These are phyloP conservation scores for Geotrypetes seraphini DNA, from an alignment of 2,797 vertebrate genomes.

Conservation along the genomic window DNA sequence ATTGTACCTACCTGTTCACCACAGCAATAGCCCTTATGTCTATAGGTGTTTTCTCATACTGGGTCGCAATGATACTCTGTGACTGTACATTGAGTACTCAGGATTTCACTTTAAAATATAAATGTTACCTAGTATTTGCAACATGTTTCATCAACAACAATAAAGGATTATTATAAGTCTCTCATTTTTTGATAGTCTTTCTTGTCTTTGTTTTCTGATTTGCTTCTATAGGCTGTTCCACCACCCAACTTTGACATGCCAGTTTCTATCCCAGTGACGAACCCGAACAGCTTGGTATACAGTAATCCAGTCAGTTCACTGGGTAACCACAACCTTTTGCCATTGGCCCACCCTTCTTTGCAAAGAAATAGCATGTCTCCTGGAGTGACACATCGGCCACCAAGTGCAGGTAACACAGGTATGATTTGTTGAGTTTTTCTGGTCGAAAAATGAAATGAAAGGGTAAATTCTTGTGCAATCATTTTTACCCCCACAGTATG, in stretches of 20 bases:
- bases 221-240: slow-evolving; percentile 74
- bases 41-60: too few relatives aligned
- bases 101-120: not conserved
- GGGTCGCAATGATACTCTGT: too few relatives aligned
- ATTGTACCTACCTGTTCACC: too few relatives aligned
- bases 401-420: slow-evolving; percentile 91
- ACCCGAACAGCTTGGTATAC: slow-evolving; percentile 93
- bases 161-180: slow-evolving; percentile 8
- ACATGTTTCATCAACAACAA: slow-evolving; percentile 23
- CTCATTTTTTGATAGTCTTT: too few relatives aligned
- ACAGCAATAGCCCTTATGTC: too few relatives aligned
- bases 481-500: not conserved
- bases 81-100: too few relatives aligned
- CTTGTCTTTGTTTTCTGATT: slow-evolving; percentile 19
- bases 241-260: slow-evolving; percentile 97
- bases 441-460: too few relatives aligned
- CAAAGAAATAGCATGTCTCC: slow-evolving; percentile 99
- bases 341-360: slow-evolving; percentile 87
- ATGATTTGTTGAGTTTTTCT: slow-evolving; percentile 14
- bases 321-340: slow-evolving; percentile 95
- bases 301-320: slow-evolving; percentile 85
- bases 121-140: slow-evolving; percentile 8
- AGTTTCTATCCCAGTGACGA: slow-evolving; percentile 94
- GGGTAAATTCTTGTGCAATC: too few relatives aligned
- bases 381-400: slow-evolving; percentile 93